These are phyloP conservation scores for Cinara cedri DNA, from an alignment of 2,888 invertebrate species.

Conservation along the genomic window DNA sequence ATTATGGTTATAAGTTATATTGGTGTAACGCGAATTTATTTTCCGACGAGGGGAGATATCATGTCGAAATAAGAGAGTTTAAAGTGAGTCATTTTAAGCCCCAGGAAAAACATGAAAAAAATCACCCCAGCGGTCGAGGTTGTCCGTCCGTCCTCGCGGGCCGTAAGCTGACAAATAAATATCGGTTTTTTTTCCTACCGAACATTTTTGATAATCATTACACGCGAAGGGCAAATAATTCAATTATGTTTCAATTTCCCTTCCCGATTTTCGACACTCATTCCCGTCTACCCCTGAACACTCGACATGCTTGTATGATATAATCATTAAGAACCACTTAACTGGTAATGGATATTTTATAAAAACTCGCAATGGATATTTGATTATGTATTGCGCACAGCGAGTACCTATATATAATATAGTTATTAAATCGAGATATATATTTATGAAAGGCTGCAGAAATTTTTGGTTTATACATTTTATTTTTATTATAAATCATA, in stretches of 20 bases:
- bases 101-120: slow-evolving; percentile 32
- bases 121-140: slow-evolving; percentile 33
- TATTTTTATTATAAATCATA: not conserved
- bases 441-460: too few relatives aligned
- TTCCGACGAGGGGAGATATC: slow-evolving; percentile 24
- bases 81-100: slow-evolving; percentile 54
- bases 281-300: not conserved
- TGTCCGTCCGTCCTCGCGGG: not conserved
- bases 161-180: slow-evolving; percentile 46
- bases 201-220: slow-evolving; percentile 51
- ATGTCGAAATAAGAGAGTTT: slow-evolving; percentile 46
- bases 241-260: slow-evolving; percentile 50
- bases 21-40: slow-evolving; percentile 21
- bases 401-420: too few relatives aligned
- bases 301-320: slow-evolving; percentile 5
- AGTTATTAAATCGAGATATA: too few relatives aligned
- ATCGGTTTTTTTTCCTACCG: slow-evolving; percentile 30
- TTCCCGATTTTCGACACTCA: slow-evolving; percentile 23
- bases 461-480: too few relatives aligned
- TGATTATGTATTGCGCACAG: not conserved
- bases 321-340: slow-evolving; percentile 48
- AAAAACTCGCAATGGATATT: not conserved
- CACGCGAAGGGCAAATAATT: slow-evolving; percentile 48
- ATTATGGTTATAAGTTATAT: not conserved
- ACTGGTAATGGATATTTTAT: slow-evolving; percentile 31